Conservation (phyloP, 1,140 invertebrate species). For the Megalopta genalis region DNA sequence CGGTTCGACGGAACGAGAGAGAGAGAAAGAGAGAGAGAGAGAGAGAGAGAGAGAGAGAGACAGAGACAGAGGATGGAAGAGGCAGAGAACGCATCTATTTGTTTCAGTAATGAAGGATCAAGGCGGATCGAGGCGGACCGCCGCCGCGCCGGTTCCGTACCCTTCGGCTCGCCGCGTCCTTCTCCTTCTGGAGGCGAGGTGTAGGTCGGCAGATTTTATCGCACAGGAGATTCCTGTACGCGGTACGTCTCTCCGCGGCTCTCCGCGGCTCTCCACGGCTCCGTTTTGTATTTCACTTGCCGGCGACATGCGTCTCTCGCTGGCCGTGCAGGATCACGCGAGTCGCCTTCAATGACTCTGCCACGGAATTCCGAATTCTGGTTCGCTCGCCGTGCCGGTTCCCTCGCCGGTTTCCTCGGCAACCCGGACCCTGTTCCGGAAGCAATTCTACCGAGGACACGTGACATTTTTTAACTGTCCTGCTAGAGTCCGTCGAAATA, state of each 20-base stretch:
- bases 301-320: slow-evolving; percentile 38
- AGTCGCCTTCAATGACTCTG: slow-evolving; percentile 42
- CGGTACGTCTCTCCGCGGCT: slow-evolving; percentile 48
- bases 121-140: slow-evolving; percentile 12
- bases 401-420: neutral
- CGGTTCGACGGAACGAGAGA: neutral
- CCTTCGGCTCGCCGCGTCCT: slow-evolving; percentile 25
- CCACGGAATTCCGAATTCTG: slow-evolving; percentile 20
- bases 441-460: neutral
- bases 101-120: slow-evolving; percentile 34
- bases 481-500: too few relatives aligned
- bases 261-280: slow-evolving; percentile 49
- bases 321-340: neutral
- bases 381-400: neutral
- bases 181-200: slow-evolving; percentile 55
- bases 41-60: too few relatives aligned
- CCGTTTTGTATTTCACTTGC: slow-evolving; percentile 62
- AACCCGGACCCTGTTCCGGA: neutral
- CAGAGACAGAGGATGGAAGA: too few relatives aligned
- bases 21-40: too few relatives aligned
- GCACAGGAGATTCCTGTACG: slow-evolving; percentile 63
- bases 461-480: neutral
- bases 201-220: slow-evolving; percentile 67
- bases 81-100: slow-evolving; percentile 25
- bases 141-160: neutral